Evolutionary conservation across 2,888 invertebrate species (phyloP).

Genomic region (Cryptus armator): DNA sequence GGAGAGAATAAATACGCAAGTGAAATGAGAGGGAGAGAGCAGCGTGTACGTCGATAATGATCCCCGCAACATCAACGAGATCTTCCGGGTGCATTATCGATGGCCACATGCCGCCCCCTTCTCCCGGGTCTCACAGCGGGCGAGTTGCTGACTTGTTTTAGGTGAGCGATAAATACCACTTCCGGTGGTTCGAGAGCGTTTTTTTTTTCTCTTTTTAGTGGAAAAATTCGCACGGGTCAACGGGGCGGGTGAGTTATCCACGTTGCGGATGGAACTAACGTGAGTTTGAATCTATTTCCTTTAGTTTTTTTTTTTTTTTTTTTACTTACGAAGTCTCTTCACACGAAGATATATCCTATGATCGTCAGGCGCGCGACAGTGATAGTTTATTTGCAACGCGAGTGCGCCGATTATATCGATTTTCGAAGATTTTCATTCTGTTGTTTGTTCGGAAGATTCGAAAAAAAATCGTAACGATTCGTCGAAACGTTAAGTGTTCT

Average conservation of each 20-base stretch:
- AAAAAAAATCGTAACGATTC: background rate
- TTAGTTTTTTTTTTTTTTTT: background rate
- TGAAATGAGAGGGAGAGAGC: conserved; percentile 8
- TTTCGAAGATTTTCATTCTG: background rate
- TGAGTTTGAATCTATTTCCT: background rate
- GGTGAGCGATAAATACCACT: conserved; percentile 1
- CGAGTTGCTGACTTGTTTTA: conserved; percentile 19
- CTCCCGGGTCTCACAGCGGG: background rate
- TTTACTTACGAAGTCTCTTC: background rate
- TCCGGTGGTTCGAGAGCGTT: too few relatives aligned
- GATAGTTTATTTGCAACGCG: conserved; percentile 2
- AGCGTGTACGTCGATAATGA: conserved; percentile 58
- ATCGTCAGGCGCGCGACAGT: background rate
- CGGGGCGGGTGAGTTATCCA: background rate
- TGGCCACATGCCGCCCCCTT: conserved; percentile 16
- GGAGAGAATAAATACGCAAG: conserved; percentile 13
- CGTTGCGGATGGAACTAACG: background rate
- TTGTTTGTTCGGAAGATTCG: background rate
- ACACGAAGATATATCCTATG: background rate
- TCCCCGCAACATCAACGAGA: conserved; percentile 40
- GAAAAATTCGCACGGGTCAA: too few relatives aligned
- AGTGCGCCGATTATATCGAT: conserved; percentile 27
- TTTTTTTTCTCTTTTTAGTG: too few relatives aligned
- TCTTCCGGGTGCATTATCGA: conserved; percentile 54
- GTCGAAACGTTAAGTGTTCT: too few relatives aligned